A percentile compares a stretch with the other conserved stretches of the same genome.
phyloP scores from a whole-genome alignment of 2,797 vertebrate species.

The Jordanella pulchra region DNA sequence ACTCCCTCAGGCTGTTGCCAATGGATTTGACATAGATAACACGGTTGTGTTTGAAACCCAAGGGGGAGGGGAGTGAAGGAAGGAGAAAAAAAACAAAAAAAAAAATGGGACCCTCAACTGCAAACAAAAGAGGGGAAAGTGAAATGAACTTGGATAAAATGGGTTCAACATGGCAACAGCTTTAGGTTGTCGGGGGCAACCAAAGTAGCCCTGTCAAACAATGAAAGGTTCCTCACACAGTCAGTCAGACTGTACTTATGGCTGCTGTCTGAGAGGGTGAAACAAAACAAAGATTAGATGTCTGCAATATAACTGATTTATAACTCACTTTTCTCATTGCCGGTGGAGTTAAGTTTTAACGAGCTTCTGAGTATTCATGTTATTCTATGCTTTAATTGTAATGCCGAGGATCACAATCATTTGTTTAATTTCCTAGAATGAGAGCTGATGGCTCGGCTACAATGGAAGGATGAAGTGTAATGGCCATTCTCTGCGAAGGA shows the following conservation, averaged over 20 bases:
- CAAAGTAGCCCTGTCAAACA: conserved; percentile 42
- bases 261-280: conserved; percentile 54
- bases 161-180: conserved; percentile 67
- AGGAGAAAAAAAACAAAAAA: conserved; percentile 62
- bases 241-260: conserved; percentile 42
- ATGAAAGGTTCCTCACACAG: conserved; percentile 30
- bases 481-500: conserved; percentile 77
- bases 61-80: conserved; percentile 58
- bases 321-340: conserved; percentile 59
- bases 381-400: conserved; percentile 71
- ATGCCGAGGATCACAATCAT: conserved; percentile 67
- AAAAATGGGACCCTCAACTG: conserved; percentile 60
- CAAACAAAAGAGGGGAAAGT: conserved; percentile 48
- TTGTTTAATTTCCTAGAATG: conserved; percentile 74
- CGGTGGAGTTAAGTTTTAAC: conserved; percentile 52
- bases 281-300: conserved; percentile 56
- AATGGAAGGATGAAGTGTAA: conserved; percentile 65
- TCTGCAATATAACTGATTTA: conserved; percentile 60
- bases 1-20: conserved; percentile 79
- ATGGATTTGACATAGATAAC: conserved; percentile 84
- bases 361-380: conserved; percentile 60
- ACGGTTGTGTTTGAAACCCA: conserved; percentile 71
- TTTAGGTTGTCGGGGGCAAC: conserved; percentile 76
- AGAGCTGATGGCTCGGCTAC: conserved; percentile 62
- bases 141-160: conserved; percentile 64